Evolutionary conservation across 2,113 vertebrate genomes (phyloP), one percentile per base, ranked within the genome.

Genomic region (Albula goreensis): DNA sequence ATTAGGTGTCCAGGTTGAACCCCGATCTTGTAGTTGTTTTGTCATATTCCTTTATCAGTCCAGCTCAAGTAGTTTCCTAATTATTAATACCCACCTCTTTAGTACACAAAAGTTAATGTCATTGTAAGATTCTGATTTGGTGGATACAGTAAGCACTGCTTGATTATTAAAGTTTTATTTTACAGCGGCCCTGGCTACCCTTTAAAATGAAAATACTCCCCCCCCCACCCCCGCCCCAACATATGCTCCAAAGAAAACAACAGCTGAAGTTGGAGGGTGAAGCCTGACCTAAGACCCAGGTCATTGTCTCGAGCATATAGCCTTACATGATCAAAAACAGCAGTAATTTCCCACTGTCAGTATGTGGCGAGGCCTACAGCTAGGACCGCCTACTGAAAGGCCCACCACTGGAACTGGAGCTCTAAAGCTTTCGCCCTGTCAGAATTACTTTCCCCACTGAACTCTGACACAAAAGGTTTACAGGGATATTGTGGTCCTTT

Each of bases 381-480:
- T 50, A 56, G 15, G 79, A 88, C 83, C 10, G 31, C 31, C 86
- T 86, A 87, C 77, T 84, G 85, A 12, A 25, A 80, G 89, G 87
- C 91, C 91, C 90, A 78, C 85, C 86, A 87, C 89, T 90, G 31
- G 31, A 41, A 41, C 87, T 81, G 85, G 88, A 86, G 48, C 84
- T 88, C 66, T 84, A 41, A 41, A 41, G 31, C 81, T 85, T 86
- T 86, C 86, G 83, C 90, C 60, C 60, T 92, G 50, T 89, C 91
- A 93, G 90, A 90, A 93, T 92, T 85, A 89, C 87, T 84, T 87
- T 91, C 89, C 90, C 88, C 85, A 86, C 86, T 86, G 82, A 91
- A 91, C 90, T 90, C 89, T 89, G 53, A 93, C 91, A 90, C 82
- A 82, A 51, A 86, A 90, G 92, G 92, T 89, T 83, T 91, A 86